Percentiles rank a stretch among this genome's conserved stretches.
Conservation (phyloP, 1,140 invertebrate genomes). For the Zaprionus inermis region DNA sequence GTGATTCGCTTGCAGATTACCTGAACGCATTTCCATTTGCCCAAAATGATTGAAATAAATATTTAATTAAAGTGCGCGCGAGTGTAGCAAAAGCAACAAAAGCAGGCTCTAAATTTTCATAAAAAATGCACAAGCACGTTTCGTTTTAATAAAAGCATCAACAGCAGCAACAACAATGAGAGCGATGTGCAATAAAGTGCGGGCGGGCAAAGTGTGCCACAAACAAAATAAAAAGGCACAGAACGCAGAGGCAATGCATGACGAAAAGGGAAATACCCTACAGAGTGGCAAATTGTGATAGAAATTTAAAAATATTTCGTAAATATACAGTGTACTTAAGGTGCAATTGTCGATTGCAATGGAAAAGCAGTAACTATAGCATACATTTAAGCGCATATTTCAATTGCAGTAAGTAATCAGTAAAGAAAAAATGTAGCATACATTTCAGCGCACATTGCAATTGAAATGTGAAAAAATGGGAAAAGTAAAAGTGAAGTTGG, state of each 20-base stretch:
- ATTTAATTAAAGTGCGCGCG: conserved; percentile 73
- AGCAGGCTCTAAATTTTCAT: conserved; percentile 76
- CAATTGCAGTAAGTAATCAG: not conserved
- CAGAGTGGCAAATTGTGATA: not conserved
- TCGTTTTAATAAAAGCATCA: conserved; percentile 3
- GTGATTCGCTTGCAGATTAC: conserved; percentile 40
- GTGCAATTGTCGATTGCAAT: not conserved
- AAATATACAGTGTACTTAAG: not conserved
- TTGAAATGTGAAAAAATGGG: not conserved
- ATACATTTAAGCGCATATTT: not conserved
- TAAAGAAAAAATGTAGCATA: not conserved
- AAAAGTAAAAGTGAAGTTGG: not conserved
- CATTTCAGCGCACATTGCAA: not conserved
- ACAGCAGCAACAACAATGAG: conserved; percentile 13
- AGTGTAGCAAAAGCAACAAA: conserved; percentile 42
- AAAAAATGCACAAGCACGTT: conserved; percentile 77
- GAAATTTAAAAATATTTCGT: not conserved
- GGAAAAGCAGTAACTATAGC: not conserved
- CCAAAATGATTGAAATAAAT: conserved; percentile 78
- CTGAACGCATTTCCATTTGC: conserved; percentile 59
- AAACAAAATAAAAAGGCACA: conserved; percentile 44
- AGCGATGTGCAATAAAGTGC: conserved; percentile 68
- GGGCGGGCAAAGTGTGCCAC: conserved; percentile 67
- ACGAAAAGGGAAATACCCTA: not conserved
- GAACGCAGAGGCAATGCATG: not conserved